Evolutionary conservation across 2,888 invertebrate genomes (phyloP), one percentile per base, ranked within the genome.

Genomic region (Aphidoletes aphidimyza): DNA sequence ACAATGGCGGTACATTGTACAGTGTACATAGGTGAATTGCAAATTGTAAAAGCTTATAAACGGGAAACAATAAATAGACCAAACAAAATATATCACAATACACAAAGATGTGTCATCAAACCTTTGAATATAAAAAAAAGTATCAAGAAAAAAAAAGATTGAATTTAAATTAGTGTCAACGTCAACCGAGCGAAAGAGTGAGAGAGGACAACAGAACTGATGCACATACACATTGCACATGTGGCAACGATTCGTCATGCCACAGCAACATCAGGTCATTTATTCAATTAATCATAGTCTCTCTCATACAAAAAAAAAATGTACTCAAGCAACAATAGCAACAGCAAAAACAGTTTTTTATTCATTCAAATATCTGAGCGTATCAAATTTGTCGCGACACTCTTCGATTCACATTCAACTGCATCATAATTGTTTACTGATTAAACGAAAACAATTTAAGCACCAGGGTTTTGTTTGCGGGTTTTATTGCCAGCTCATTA

Each of bases 31-130:
- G 54, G 54, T 54, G 54, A 54, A 54, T 54, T 22, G 54, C 54
- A 54, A n/a, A 54, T 54, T 22, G n/a, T 54, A 5, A 22, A 54
- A 22, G 22, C 9, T 6, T 54, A 54, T 54, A 54, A 54, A 54
- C 54, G 54, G 54, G 54, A 54, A 54, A 54, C 54, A 54, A 54
- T 54, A 54, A 54, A 54, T 54, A 54, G 54, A 54, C 54, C 22
- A 54, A 54, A 54, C 22, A n/a, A 22, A 54, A 54, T 54, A 54
- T 22, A 54, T 22, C 22, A 47, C 47, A 47, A 47, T 6, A 54
- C 22, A 47, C 47, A 47, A 47, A 22, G 54, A 22, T 54, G 54
- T 54, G 54, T 54, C 54, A 54, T 54, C 54, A 22, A 22, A 54
- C 54, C 22, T 6, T 22, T 54, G 22, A 54, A 39, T 39, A 11